phyloP scores from a whole-genome alignment of 2,113 vertebrate genomes.

The Gorsachius goisagi region DNA sequence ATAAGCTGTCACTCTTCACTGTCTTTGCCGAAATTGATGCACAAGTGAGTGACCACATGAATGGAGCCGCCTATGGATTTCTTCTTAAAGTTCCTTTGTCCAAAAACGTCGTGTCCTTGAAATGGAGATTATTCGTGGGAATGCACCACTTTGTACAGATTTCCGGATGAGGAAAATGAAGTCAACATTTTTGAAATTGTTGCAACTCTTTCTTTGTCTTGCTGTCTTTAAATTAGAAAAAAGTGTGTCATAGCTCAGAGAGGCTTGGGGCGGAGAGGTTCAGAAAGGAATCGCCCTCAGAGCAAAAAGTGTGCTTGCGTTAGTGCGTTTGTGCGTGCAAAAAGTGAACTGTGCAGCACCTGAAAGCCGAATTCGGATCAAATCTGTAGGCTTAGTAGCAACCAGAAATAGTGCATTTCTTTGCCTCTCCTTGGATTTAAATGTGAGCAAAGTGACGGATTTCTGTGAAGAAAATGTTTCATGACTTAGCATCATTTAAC shows the following conservation, averaged over 20 bases:
- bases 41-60: background rate
- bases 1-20: background rate
- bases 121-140: background rate
- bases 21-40: background rate
- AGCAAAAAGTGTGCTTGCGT: background rate
- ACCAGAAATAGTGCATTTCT: background rate
- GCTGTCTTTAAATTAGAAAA: background rate
- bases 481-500: background rate
- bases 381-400: background rate
- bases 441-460: background rate
- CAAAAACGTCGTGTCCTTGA: background rate
- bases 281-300: accelerated
- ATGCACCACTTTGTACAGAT: accelerated
- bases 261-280: background rate
- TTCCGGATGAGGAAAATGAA: background rate
- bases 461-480: background rate
- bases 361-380: background rate
- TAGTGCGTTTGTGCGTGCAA: background rate
- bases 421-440: background rate
- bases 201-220: background rate
- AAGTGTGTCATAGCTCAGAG: accelerated
- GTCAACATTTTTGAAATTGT: background rate
- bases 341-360: background rate
- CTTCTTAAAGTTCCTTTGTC: background rate
- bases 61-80: background rate